These are phyloP conservation scores for Linyphia triangularis DNA, from an alignment of 2,888 invertebrate genomes.

Conservation along the genomic window DNA sequence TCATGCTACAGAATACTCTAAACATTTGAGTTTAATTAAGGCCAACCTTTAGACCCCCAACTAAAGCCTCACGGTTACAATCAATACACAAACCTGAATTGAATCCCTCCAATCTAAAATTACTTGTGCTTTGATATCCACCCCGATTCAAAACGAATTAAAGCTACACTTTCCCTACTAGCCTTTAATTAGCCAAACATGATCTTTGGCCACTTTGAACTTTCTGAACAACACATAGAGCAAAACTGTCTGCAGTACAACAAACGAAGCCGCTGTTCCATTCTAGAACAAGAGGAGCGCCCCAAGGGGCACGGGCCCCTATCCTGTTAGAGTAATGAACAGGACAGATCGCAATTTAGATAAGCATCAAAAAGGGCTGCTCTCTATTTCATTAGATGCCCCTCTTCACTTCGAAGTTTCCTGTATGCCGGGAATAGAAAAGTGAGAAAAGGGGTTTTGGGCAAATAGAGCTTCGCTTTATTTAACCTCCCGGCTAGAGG, in stretches of 20 bases:
- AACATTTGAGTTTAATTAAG: too few relatives aligned
- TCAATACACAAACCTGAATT: too few relatives aligned
- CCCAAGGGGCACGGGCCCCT: slow-evolving; percentile 31
- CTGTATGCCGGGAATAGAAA: slow-evolving; percentile 8
- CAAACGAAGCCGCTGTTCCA: slow-evolving; percentile 31
- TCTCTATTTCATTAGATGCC: slow-evolving; percentile 59
- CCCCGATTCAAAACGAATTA: too few relatives aligned
- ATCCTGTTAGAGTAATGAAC: slow-evolving; percentile 69
- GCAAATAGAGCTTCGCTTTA: slow-evolving; percentile 11
- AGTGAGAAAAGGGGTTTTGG: slow-evolving; percentile 13
- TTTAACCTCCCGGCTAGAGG: slow-evolving; percentile 16
- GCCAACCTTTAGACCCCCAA: too few relatives aligned
- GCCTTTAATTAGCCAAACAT: neutral
- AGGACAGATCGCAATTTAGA: slow-evolving; percentile 69
- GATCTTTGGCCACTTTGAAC: neutral
- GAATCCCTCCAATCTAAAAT: too few relatives aligned
- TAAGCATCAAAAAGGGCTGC: slow-evolving; percentile 65
- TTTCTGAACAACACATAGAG: too few relatives aligned
- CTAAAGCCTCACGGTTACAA: too few relatives aligned
- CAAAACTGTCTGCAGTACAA: neutral
- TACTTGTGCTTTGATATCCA: too few relatives aligned
- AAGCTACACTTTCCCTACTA: neutral
- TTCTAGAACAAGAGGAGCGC: neutral
- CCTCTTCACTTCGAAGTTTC: slow-evolving; percentile 9
- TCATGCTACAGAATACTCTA: too few relatives aligned